Percentiles rank a stretch among this genome's conserved stretches.
Evolutionary conservation across 2,797 vertebrate species (phyloP).

Genomic region (Champsocephalus esox): DNA sequence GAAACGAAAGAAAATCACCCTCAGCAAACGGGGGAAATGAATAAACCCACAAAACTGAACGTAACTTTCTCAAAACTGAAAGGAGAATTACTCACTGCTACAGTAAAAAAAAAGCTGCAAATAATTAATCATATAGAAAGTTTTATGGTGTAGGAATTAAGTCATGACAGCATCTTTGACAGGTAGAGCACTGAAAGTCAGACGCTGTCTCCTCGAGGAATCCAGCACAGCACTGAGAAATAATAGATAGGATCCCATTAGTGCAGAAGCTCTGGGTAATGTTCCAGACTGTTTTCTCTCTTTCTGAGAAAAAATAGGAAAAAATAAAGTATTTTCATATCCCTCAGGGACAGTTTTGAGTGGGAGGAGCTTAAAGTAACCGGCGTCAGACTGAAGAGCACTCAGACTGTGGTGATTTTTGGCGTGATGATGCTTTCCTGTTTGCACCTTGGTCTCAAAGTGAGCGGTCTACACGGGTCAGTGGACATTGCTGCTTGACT

Average conservation of each 20-base stretch:
- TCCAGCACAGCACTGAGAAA: slow-evolving; percentile 58
- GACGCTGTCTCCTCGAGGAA: slow-evolving; percentile 48
- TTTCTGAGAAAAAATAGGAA: slow-evolving; percentile 15
- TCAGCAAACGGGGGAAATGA: not conserved
- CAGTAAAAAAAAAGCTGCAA: slow-evolving; percentile 12
- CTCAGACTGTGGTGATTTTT: not conserved
- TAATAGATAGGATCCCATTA: slow-evolving; percentile 74
- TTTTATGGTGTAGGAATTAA: slow-evolving; percentile 31
- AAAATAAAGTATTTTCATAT: slow-evolving; percentile 18
- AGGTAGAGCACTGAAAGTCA: slow-evolving; percentile 45
- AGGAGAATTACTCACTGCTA: slow-evolving; percentile 13
- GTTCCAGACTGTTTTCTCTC: slow-evolving; percentile 28
- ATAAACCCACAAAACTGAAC: not conserved
- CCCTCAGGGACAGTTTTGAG: slow-evolving; percentile 18
- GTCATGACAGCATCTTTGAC: slow-evolving; percentile 48
- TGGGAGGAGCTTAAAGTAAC: slow-evolving; percentile 14
- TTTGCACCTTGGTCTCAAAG: slow-evolving; percentile 7
- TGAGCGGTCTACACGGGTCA: slow-evolving; percentile 5
- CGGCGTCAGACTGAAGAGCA: not conserved
- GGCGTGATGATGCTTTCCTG: slow-evolving; percentile 20
- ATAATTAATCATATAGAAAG: slow-evolving; percentile 38
- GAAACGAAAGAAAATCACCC: not conserved
- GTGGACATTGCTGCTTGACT: slow-evolving; percentile 4
- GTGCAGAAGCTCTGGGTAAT: slow-evolving; percentile 36
- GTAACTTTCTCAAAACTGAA: slow-evolving; percentile 20